These are phyloP conservation scores for Cotesia glomerata DNA, from an alignment of 1,140 invertebrate species.

Conservation along the genomic window DNA sequence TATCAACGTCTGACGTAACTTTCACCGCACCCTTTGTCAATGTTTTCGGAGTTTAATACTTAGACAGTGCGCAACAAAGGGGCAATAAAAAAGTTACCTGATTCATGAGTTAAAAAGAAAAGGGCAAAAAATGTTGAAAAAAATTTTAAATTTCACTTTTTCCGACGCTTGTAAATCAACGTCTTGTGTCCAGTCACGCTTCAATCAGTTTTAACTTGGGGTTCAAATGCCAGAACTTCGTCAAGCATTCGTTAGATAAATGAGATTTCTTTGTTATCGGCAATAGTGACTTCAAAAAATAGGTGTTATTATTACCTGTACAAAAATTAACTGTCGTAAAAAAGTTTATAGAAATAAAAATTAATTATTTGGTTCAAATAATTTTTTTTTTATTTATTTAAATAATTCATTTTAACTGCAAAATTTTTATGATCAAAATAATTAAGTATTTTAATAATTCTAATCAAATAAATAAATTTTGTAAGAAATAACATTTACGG, in stretches of 20 bases:
- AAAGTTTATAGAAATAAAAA: too few relatives aligned
- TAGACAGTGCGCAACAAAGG: background rate
- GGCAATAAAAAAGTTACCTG: conserved; percentile 49
- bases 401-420: too few relatives aligned
- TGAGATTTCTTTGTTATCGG: background rate
- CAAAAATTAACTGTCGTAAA: too few relatives aligned
- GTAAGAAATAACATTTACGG: too few relatives aligned
- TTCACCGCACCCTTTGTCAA: conserved; percentile 56
- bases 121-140: conserved; percentile 23
- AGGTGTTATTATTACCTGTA: too few relatives aligned
- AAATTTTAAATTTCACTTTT: conserved; percentile 10
- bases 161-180: conserved; percentile 46
- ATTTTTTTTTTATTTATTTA: too few relatives aligned
- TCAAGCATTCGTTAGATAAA: conserved; percentile 6
- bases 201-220: conserved; percentile 51
- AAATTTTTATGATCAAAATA: too few relatives aligned
- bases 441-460: too few relatives aligned
- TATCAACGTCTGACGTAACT: conserved; percentile 36
- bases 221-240: conserved; percentile 34
- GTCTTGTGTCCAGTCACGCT: background rate
- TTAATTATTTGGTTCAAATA: too few relatives aligned
- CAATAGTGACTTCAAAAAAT: background rate
- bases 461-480: too few relatives aligned
- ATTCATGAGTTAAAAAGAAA: conserved; percentile 28
- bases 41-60: conserved; percentile 1